Evolutionary conservation across 2,888 invertebrate species (phyloP).

Genomic region (Acheta domesticus): DNA sequence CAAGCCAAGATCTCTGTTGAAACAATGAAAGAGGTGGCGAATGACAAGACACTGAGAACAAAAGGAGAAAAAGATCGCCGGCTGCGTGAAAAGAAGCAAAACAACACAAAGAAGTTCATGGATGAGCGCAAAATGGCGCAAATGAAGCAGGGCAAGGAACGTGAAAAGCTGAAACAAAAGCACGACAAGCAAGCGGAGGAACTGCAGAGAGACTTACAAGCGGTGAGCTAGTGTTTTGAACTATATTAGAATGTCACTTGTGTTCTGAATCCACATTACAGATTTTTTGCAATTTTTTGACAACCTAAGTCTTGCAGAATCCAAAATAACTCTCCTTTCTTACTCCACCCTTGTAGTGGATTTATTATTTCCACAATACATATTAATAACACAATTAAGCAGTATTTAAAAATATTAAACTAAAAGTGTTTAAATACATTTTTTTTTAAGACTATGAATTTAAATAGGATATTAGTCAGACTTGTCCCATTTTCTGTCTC

Average conservation of each 20-base stretch:
- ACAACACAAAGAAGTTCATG: slow-evolving; percentile 95
- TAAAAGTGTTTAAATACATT: no score
- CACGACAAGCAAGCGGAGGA: slow-evolving; percentile 92
- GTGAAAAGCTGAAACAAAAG: slow-evolving; percentile 83
- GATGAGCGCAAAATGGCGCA: slow-evolving; percentile 86
- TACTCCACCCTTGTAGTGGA: not conserved
- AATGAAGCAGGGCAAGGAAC: slow-evolving; percentile 87
- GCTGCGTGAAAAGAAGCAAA: slow-evolving; percentile 91
- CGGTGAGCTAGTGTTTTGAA: slow-evolving; percentile 53
- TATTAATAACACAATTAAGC: no score
- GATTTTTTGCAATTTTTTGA: not conserved
- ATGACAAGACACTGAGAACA: slow-evolving; percentile 93
- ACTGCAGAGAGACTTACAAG: slow-evolving; percentile 80
- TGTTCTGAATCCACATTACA: not conserved
- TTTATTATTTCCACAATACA: not conserved
- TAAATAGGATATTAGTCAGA: no score
- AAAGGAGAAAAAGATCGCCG: slow-evolving; percentile 95
- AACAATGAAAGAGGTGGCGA: slow-evolving; percentile 90
- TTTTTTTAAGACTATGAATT: no score
- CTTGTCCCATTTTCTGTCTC: no score
- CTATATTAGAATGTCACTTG: slow-evolving; percentile 33
- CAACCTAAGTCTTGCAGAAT: not conserved
- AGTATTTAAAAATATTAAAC: no score
- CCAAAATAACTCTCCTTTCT: not conserved
- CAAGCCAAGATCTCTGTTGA: slow-evolving; percentile 97